Base-by-base conservation (phyloP, 2,113 vertebrate genomes). In the Dasyornis broadbenti region DNA sequence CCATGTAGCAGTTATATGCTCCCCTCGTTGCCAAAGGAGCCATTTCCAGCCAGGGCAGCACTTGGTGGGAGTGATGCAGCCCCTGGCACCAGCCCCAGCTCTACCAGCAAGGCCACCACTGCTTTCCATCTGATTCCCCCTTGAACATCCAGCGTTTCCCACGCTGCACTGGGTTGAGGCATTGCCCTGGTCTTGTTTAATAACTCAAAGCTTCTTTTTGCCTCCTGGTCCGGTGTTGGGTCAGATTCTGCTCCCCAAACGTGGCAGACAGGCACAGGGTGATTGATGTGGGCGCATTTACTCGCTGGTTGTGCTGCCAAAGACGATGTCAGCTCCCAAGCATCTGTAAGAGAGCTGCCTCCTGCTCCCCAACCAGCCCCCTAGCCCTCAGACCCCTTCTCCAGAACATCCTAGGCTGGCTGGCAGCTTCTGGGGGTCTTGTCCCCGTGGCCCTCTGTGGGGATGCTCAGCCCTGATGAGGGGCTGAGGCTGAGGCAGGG, bases 251-350 rank as follows among this genome's bases (percentile, higher is more conserved):
- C 65, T 59, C 92, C 75, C 53, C 4, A 10, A 75, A 68, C 10
- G 9, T 9, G 8, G 73, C 52, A 68, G 65, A 37, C 76, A 21
- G 70, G 71, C 15, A 3, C 2, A 1, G 82, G 52, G 35, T 90
- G 97, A 95, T 94, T 45, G 53, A 86, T 75, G 68, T 0, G 7
- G 47, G 54, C 3, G 22, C 44, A 4, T 94, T 95, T 8, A 17
- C 82, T 68, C 0, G 0, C 65, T 63, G 65, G 35, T 24, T 72
- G 47, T 16, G 23, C 69, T 95, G 94, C 96, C 92, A 94, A 92
- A 81, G 90, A 69, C 78, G 39, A 96, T 94, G 72, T 95, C 95
- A 95, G 82, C 94, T 87, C 66, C 61, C 69, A 96, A 52, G 88
- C 80, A 96, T 91, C 18, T 1, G 24, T 22, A 14, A 77, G 59